phyloP scores from a whole-genome alignment of 1,140 invertebrate genomes.

The Caenorhabditis latens region DNA sequence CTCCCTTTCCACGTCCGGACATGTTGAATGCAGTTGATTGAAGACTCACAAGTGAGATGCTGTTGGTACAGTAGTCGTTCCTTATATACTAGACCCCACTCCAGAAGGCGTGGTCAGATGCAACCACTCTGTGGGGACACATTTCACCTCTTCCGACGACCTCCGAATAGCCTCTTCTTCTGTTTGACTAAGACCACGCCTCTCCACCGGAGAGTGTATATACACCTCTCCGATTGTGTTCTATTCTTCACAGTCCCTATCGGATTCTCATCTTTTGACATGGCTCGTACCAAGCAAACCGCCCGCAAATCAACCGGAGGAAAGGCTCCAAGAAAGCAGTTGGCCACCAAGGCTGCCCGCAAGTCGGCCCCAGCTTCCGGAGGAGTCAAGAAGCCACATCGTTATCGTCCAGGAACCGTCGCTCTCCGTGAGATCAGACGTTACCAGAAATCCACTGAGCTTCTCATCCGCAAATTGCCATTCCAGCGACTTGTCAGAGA shows the following conservation, averaged over 20 bases:
- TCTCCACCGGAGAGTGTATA: too few species aligned
- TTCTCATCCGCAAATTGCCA: slow-evolving; percentile 81
- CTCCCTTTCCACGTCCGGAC: slow-evolving; percentile 83
- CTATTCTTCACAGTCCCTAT: background rate
- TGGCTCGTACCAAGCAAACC: slow-evolving; percentile 89
- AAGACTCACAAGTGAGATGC: background rate
- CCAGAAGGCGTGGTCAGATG: background rate
- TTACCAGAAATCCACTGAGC: slow-evolving; percentile 84
- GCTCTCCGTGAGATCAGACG: slow-evolving; percentile 74
- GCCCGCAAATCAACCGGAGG: slow-evolving; percentile 82
- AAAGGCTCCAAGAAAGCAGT: slow-evolving; percentile 80
- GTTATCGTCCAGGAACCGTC: slow-evolving; percentile 77
- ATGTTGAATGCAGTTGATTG: slow-evolving; percentile 74
- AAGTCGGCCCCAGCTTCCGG: slow-evolving; percentile 82
- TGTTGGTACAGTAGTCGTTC: background rate
- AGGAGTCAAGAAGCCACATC: slow-evolving; percentile 85
- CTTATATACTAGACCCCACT: background rate
- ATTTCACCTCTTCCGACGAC: background rate
- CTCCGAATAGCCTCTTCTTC: too few species aligned
- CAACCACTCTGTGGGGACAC: slow-evolving; percentile 4
- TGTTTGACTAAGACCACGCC: too few species aligned
- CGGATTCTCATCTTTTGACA: slow-evolving; percentile 73
- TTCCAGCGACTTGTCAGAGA: slow-evolving; percentile 81
- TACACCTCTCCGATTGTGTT: too few species aligned
- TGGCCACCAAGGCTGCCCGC: slow-evolving; percentile 80